Conservation (phyloP, 2,888 invertebrate genomes). For the Chrysodeixis includens region DNA sequence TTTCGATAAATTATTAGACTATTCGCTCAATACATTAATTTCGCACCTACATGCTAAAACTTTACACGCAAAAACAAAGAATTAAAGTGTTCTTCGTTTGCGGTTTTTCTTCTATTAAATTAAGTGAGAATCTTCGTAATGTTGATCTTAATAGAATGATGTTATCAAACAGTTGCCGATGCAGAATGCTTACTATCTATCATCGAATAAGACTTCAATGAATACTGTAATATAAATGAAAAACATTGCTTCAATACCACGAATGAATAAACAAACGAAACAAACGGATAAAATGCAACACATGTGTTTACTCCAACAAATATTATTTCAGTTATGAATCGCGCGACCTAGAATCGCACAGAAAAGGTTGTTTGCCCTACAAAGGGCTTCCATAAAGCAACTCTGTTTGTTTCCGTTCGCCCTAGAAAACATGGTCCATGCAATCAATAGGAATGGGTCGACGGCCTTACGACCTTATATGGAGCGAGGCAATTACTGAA, state of each 20-base stretch:
- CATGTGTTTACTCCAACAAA: conserved; percentile 16
- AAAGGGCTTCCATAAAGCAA: conserved; percentile 52
- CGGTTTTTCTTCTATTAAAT: no score
- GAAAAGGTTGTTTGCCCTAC: conserved; percentile 59
- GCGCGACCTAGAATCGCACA: conserved; percentile 59
- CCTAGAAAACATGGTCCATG: conserved; percentile 67
- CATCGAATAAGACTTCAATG: background rate
- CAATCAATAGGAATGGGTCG: conserved; percentile 76
- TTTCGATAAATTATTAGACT: no score
- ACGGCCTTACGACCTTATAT: conserved; percentile 71
- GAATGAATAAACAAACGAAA: background rate
- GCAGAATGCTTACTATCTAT: background rate
- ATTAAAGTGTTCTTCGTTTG: no score
- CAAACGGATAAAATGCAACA: background rate
- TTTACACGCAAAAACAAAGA: no score
- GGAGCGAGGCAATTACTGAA: conserved; percentile 65
- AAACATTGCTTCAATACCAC: background rate
- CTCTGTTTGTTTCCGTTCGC: conserved; percentile 64
- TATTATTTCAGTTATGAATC: conserved; percentile 29
- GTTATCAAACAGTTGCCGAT: background rate
- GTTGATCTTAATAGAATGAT: no score
- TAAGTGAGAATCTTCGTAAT: no score
- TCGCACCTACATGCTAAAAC: no score
- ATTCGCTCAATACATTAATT: no score
- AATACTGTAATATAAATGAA: conserved; percentile 1